Conservation (phyloP, 2,888 invertebrate species). For the Aromia moschata region DNA sequence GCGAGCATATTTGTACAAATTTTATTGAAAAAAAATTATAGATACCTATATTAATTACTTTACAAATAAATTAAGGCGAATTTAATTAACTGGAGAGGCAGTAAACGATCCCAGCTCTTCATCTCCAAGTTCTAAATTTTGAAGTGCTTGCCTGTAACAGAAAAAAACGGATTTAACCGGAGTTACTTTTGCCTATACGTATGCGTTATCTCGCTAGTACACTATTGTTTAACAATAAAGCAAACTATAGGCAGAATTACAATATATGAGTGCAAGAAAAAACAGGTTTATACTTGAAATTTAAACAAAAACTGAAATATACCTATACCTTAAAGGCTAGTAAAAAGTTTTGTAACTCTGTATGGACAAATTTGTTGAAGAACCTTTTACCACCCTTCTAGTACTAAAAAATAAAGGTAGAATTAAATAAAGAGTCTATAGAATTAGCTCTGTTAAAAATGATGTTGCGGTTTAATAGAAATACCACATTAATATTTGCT, state of each 20-base stretch:
- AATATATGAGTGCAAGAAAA: neutral
- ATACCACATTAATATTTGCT: no score
- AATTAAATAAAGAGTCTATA: no score
- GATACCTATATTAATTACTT: slow-evolving; percentile 19
- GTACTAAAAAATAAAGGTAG: no score
- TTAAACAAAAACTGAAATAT: neutral
- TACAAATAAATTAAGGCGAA: slow-evolving; percentile 35
- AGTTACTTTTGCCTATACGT: no score
- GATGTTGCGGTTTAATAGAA: no score
- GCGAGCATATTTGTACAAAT: slow-evolving; percentile 8
- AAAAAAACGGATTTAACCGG: slow-evolving; percentile 8
- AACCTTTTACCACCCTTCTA: no score
- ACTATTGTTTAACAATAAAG: neutral
- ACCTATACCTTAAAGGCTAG: neutral
- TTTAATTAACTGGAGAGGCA: slow-evolving; percentile 24
- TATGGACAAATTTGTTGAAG: no score
- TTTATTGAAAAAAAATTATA: slow-evolving; percentile 28
- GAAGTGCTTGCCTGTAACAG: slow-evolving; percentile 39
- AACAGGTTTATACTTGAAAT: neutral
- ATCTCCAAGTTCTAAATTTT: slow-evolving; percentile 50
- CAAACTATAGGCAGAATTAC: neutral
- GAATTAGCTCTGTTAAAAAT: no score
- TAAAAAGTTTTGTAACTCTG: neutral
- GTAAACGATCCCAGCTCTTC: slow-evolving; percentile 59
- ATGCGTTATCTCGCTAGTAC: no score